Evolutionary conservation across 2,797 vertebrate species (phyloP), one percentile per base, ranked within the genome.

Genomic region (Leuciscus waleckii): DNA sequence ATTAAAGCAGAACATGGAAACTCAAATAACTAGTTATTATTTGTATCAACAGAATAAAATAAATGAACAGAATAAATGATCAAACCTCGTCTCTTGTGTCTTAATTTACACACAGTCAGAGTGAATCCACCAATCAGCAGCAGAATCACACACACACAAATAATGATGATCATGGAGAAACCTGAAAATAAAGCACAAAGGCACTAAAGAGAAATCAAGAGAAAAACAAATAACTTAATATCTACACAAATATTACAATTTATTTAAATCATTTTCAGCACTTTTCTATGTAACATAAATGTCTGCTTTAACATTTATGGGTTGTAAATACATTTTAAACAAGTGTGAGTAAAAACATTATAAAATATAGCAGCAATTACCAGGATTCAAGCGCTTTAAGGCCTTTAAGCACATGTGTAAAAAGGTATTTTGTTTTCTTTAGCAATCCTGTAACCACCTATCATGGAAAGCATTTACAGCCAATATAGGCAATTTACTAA

Each of bases 141-240:
- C 5, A 63, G 13, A 46, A 9, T 63, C 35, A 79, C 37, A 81
- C 77, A 85, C 13, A 81, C 41, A 63, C 77, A 26, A 56, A 51
- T 61, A 32, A 54, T 51, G 84, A 85, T 67, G 37, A 82, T 79
- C 26, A 32, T 14, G 21, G 70, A 7, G n/a, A n/a, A n/a, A n/a
- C n/a, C n/a, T n/a, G n/a, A n/a, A 56, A 68, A 68, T 21, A 37
- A 70, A 65, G 39, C 56, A 26, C 35, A 32, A 11, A 61, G 11
- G 35, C 35, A 41, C 10, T 5, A 8, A 6, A 32, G 63, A 65
- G 29, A 32, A 32, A 17, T 2, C 32, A 35, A 35, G 32, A 35
- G 32, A 35, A 35, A 32, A 14, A 37, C 9, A 39, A 16, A 68
- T 11, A 77, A 37, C 17, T 11, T 2, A n/a, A 19, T 43, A 58